phyloP scores from a whole-genome alignment of 2,888 invertebrate genomes.

The Tenthredo scrophulariae region DNA sequence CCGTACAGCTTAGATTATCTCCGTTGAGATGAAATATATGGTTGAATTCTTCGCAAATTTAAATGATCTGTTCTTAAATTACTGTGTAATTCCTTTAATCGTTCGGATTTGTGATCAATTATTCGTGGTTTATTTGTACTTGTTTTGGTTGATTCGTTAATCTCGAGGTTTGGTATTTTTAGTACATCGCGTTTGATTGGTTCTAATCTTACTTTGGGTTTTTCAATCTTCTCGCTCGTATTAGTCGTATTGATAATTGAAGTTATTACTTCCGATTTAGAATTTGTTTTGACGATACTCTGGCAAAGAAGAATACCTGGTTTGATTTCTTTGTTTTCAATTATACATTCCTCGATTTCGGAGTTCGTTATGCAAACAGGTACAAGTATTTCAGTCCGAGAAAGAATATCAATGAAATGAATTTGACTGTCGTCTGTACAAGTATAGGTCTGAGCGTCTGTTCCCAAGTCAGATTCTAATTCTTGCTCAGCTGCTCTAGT shows the following conservation, averaged over 20 bases:
- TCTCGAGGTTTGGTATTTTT: conserved; percentile 42
- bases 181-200: not conserved
- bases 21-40: conserved; percentile 58
- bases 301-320: not conserved
- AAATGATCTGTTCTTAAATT: not conserved
- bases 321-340: not conserved
- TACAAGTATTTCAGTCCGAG: not conserved
- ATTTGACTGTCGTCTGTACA: not conserved
- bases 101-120: conserved; percentile 46
- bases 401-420: not conserved
- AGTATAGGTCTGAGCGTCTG: not conserved
- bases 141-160: conserved; percentile 53
- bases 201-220: conserved; percentile 11
- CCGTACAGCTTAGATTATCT: conserved; percentile 55
- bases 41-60: not conserved
- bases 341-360: not conserved
- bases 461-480: not conserved
- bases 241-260: conserved; percentile 40
- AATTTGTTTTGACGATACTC: not conserved
- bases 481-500: too few species aligned
- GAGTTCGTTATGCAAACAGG: not conserved
- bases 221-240: conserved; percentile 13
- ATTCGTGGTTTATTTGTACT: conserved; percentile 31
- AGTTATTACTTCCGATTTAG: conserved; percentile 36
- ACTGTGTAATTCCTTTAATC: conserved; percentile 55